Evolutionary conservation across 2,888 invertebrate genomes (phyloP), one percentile per base, ranked within the genome.

Genomic region (Drosophila atroscutellata): DNA sequence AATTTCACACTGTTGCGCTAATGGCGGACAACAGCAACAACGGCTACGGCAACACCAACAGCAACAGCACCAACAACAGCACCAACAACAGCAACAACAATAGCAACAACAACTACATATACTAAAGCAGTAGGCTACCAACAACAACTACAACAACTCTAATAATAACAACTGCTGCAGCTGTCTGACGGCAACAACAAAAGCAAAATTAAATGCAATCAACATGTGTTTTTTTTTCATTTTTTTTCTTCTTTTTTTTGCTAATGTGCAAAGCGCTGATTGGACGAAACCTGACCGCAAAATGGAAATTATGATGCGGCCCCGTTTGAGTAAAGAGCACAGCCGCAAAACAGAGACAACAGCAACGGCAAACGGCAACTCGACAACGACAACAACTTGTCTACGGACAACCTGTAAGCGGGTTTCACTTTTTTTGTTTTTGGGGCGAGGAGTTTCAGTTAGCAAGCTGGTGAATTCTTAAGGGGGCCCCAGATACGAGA

Each of bases 251-350:
- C 36, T 74, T 64, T 79, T 86, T 77, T 71, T 69, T 63, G 81
- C 83, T 89, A 85, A 89, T 89, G 84, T 87, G 89, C 86, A 90
- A 88, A 91, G 83, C 89, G 90, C 90, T 91, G 90, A 90, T 90
- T 90, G 90, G 90, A 83, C 89, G 90, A 91, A 80, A 82, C 75
- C 82, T 88, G 90, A 87, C 86, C 86, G 89, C 86, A 89, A 89
- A 89, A 87, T 89, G 83, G 86, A 89, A 87, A 86, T 89, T 89
- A 87, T 86, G 88, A 89, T 89, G 89, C 78, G 89, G 81, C 89
- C 89, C 82, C 85, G 78, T 89, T 84, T 86, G 86, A 87, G 89
- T 76, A 73, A 86, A 89, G 86, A 89, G 86, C 83, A 87, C 82
- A 72, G 76, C 86, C 71, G 67, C 75, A 72, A 51, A 52, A 67